phyloP scores from a whole-genome alignment of 2,888 invertebrate genomes.

The Rotaria socialis region DNA sequence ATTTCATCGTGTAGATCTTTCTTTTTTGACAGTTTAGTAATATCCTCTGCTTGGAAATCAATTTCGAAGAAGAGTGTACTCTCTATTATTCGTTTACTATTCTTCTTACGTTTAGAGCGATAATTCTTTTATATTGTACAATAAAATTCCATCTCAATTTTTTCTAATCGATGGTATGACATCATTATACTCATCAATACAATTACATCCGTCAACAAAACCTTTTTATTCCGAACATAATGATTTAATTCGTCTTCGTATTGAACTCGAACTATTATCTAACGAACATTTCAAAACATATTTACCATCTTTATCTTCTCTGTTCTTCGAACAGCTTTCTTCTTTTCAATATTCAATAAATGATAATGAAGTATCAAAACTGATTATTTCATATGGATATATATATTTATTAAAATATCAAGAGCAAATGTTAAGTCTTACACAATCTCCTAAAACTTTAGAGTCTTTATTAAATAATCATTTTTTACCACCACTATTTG shows the following conservation, averaged over 20 bases:
- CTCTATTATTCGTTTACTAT: too few relatives aligned
- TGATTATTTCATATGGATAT: constrained; percentile 19
- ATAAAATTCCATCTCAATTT: background rate
- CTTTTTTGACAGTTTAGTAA: too few relatives aligned
- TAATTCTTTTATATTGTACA: background rate
- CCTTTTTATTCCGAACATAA: background rate
- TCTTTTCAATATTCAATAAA: background rate
- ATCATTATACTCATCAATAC: background rate
- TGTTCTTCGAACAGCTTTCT: background rate
- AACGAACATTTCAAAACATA: background rate
- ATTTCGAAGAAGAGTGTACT: too few relatives aligned
- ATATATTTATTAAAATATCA: constrained; percentile 9
- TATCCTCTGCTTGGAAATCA: too few relatives aligned
- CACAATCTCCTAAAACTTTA: background rate
- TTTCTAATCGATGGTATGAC: constrained; percentile 36
- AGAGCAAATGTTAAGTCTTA: background rate
- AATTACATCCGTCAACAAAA: background rate
- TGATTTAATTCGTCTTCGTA: background rate
- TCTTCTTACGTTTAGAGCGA: background rate
- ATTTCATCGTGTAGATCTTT: too few relatives aligned
- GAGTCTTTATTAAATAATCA: background rate
- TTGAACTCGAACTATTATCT: background rate
- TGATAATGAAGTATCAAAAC: background rate
- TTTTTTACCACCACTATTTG: constrained; percentile 9
- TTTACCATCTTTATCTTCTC: background rate